Evolutionary conservation across 2,113 vertebrate genomes (phyloP), one percentile per base, ranked within the genome.

Genomic region (Xyrauchen texanus): DNA sequence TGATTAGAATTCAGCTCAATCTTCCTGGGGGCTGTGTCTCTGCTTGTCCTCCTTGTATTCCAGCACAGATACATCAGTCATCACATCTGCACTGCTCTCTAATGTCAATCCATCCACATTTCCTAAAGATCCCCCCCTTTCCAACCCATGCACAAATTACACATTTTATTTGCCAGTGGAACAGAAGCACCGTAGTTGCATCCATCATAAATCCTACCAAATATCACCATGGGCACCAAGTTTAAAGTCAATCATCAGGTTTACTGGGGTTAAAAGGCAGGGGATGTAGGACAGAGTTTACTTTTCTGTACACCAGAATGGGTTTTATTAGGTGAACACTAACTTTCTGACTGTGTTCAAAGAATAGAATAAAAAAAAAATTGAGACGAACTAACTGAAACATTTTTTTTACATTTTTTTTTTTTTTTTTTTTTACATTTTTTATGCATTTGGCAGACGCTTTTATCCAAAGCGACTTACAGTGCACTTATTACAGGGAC

Each of bases 1-100:
- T 85, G 85, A 91, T 88, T 88, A 88, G 81, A 85, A 88, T 88
- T 88, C 85, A 71, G 77, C 66, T 87, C 82, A 76, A 79, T 82
- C 64, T 82, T 86, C 82, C 85, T 77, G 77, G 16, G 47, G 21
- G 55, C 68, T 16, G 45, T 34, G 21, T 78, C 70, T 78, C 47
- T 52, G 13, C 69, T 68, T 85, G 76, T 15, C 63, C 65, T 68
- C 64, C 65, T 44, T 63, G 76, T 75, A 70, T 71, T 75, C 60
- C 70, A 76, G 10, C 68, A 51, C 57, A 62, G 55, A 61, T 46
- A 34, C 46, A 69, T 57, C 72, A n/a, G 62, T 21, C 46, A 73
- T 42, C n/a, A n/a, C 72, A 57, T 52, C 57, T 64, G 46, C 61
- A 34, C 21, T 34, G 3, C 21, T 34, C 34, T 57, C 66, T 51